phyloP scores from a whole-genome alignment of 2,113 vertebrate genomes.

The Cyrtonyx montezumae region DNA sequence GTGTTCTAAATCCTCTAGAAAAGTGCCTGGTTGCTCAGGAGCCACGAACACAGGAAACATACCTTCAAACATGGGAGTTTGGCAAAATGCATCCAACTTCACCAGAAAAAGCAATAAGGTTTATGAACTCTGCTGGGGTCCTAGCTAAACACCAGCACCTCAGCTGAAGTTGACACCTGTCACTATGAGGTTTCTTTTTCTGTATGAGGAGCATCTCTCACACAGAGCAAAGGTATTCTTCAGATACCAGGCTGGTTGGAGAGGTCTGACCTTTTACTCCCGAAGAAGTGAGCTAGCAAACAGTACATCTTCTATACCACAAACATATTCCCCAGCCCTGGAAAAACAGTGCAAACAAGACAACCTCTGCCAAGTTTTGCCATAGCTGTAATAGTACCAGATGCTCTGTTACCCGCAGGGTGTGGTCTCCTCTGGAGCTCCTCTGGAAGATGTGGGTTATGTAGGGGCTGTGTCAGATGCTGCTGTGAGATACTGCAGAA shows the following conservation, averaged over 20 bases:
- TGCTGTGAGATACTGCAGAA: not conserved
- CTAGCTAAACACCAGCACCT: not conserved
- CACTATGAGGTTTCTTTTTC: not conserved
- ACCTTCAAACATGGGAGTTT: not conserved
- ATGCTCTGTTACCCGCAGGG: fast-evolving
- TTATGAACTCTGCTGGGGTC: not conserved
- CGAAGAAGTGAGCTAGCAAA: not conserved
- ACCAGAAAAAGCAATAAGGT: not conserved
- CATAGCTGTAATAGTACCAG: fast-evolving
- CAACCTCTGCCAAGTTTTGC: not conserved
- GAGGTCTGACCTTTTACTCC: not conserved
- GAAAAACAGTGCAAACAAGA: not conserved
- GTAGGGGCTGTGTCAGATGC: not conserved
- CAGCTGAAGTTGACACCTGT: not conserved
- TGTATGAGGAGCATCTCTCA: not conserved
- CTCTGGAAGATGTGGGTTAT: fast-evolving
- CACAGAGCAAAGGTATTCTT: not conserved
- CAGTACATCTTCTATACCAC: not conserved
- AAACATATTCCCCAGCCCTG: not conserved
- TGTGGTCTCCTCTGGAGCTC: not conserved
- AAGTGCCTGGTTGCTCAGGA: not conserved
- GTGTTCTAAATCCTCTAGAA: not conserved
- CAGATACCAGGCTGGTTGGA: not conserved
- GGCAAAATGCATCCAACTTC: not conserved
- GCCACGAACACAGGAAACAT: no score